Conservation (phyloP, 2,113 vertebrate genomes). For the Acrocephalus arundinaceus region DNA sequence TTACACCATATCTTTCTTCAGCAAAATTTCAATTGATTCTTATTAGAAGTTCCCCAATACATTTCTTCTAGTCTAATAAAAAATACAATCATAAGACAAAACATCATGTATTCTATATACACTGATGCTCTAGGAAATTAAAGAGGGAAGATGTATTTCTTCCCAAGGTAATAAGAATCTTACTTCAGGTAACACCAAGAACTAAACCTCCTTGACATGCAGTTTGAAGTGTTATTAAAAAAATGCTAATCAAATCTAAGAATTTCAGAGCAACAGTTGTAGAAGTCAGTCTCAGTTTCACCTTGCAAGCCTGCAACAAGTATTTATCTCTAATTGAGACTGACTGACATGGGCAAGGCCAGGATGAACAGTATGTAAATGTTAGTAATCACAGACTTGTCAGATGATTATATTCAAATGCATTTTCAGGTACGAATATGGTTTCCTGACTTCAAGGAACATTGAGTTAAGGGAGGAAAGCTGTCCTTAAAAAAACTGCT, state of each 20-base stretch:
- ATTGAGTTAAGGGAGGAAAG: neutral
- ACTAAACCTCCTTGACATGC: neutral
- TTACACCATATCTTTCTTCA: neutral
- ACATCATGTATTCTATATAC: neutral
- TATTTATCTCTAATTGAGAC: neutral
- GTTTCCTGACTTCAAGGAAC: neutral
- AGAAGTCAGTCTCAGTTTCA: neutral
- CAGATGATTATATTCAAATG: neutral
- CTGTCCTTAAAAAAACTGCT: neutral
- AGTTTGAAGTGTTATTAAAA: neutral
- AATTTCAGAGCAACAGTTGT: neutral
- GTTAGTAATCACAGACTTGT: neutral
- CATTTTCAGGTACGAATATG: neutral
- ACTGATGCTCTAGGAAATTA: neutral
- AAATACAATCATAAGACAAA: neutral
- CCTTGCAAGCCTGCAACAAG: neutral
- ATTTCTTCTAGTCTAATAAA: neutral
- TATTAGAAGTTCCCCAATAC: neutral
- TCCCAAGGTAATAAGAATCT: neutral
- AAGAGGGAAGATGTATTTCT: neutral
- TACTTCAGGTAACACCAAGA: neutral
- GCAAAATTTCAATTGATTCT: neutral
- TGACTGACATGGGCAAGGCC: fast-evolving
- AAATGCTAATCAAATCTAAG: neutral
- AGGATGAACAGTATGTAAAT: neutral